Base-by-base conservation (phyloP, 2,888 invertebrate genomes). In the Scotopteryx bipunctaria region DNA sequence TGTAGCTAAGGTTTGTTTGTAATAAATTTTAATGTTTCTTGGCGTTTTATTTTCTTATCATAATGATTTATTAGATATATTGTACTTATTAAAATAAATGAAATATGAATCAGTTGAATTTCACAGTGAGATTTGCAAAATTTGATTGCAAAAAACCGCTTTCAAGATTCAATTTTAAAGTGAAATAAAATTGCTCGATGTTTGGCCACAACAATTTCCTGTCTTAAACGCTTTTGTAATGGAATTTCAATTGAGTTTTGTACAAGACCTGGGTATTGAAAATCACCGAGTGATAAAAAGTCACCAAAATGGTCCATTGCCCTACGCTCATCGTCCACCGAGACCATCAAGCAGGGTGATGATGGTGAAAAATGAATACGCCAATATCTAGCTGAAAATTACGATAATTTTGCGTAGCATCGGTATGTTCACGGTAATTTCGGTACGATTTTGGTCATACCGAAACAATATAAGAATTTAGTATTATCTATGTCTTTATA, bases 401-500 rank as follows among this genome's bases (percentile, higher is more conserved):
- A 33, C 32, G 16, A 8, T n/a, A 9, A 29, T 37, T 36, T 29
- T 25, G 16, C 35, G 6, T 36, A 36, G 19, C 19, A 6, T 16
- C 16, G 14, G 15, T 15, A 31, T 32, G 16, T 37, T 23, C 21
- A 37, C n/a, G 37, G 31, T 32, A 8, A 38, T 44, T 21, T 41
- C 38, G 19, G 5, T 27, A 21, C 29, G n/a, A 15, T 19, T 43
- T 41, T 37, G n/a, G 17, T 21, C 9, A 37, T 19, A 15, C 29
- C 23, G 14, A 46, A 38, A 32, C 23, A 42, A 37, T 35, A 37
- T 17, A 36, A 29, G 17, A 46, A 21, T 21, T 14, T 31, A 54
- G 25, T 44, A 46, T 68, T 77, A 74, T 82, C 84, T 81, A 86
- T 82, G 83, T 86, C 85, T 88, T 78, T 82, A 86, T 87, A 86